These are phyloP conservation scores for Solenodon paradoxus DNA, from an alignment of 2,113 vertebrate species.

Conservation along the genomic window DNA sequence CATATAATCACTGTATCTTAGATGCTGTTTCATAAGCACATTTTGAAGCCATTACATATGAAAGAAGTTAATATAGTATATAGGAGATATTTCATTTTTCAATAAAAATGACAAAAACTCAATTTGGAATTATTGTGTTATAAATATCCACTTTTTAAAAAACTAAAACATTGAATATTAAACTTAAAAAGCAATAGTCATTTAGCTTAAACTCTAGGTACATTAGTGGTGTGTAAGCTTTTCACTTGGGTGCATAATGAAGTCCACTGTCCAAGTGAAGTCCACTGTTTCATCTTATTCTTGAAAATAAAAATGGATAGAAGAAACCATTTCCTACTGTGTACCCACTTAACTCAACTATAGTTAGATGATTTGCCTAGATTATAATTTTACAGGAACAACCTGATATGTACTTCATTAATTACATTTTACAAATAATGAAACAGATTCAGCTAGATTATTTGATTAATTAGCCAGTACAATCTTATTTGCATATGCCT, in stretches of 20 bases:
- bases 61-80: neutral
- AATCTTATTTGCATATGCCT: neutral
- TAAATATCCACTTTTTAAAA: neutral
- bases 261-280: no score
- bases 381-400: neutral
- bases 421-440: neutral
- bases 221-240: neutral
- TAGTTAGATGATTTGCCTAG: neutral
- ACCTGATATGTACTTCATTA: neutral
- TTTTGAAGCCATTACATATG: neutral
- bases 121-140: neutral
- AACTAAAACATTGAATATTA: neutral
- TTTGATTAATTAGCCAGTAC: neutral
- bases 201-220: neutral
- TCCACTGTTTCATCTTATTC: no score
- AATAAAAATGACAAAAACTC: neutral
- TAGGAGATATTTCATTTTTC: neutral
- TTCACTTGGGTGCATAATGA: neutral
- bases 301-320: neutral
- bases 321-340: neutral
- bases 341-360: neutral
- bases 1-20: neutral
- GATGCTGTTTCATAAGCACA: neutral
- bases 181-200: neutral
- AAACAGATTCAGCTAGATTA: neutral